phyloP scores from a whole-genome alignment of 1,140 invertebrate species.

The Latrodectus geometricus region DNA sequence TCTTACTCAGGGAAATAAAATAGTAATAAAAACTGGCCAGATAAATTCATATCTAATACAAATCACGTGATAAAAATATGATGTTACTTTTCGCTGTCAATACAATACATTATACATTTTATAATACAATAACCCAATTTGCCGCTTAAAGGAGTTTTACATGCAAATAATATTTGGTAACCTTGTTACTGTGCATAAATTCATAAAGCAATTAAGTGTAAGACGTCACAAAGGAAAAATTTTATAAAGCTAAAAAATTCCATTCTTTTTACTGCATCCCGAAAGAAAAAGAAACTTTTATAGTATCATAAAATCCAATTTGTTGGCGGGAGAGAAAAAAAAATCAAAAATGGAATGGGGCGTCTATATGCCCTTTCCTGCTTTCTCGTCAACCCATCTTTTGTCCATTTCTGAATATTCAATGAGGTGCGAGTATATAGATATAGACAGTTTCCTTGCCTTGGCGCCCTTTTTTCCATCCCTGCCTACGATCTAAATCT shows the following conservation, averaged over 20 bases:
- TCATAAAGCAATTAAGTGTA: not conserved
- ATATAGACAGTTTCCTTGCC: not conserved
- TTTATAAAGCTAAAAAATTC: not conserved
- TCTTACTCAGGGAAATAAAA: too few relatives aligned
- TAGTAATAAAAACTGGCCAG: too few relatives aligned
- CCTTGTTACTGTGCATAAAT: not conserved
- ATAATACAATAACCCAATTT: too few relatives aligned
- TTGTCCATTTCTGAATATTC: constrained; percentile 49
- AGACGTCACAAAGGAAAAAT: not conserved
- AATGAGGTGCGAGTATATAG: constrained; percentile 22
- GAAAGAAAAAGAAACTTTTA: constrained; percentile 1
- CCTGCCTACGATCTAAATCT: constrained; percentile 13
- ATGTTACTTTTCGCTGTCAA: too few relatives aligned
- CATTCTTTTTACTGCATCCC: not conserved
- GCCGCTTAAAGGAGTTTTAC: too few relatives aligned
- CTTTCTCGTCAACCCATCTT: constrained; percentile 27
- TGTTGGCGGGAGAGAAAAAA: not conserved
- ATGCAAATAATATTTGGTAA: too few relatives aligned
- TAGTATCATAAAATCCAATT: constrained; percentile 26
- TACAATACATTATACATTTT: too few relatives aligned
- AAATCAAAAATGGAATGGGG: not conserved
- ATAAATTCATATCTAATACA: too few relatives aligned
- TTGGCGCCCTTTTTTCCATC: not conserved
- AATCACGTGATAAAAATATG: too few relatives aligned
- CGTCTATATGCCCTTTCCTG: constrained; percentile 13